phyloP scores from a whole-genome alignment of 2,888 invertebrate species.

The Sicus ferrugineus region DNA sequence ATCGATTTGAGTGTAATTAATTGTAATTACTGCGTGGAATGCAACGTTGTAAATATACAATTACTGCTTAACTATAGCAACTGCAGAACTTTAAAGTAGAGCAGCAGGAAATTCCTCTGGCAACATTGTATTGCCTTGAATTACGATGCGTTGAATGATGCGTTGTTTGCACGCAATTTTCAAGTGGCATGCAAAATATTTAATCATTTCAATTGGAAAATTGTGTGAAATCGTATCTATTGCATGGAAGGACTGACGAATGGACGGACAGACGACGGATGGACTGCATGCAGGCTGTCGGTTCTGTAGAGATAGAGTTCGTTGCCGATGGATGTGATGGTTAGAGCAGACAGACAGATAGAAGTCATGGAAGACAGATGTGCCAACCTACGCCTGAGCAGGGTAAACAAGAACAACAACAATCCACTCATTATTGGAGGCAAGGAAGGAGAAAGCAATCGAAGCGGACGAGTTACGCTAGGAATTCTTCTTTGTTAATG shows the following conservation, averaged over 20 bases:
- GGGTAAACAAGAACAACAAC: no score
- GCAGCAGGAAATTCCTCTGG: conserved; percentile 45
- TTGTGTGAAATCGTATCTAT: conserved; percentile 54
- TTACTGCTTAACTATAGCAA: background rate
- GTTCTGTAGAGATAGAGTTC: background rate
- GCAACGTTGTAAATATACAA: background rate
- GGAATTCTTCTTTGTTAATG: conserved; percentile 12
- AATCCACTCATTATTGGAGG: background rate
- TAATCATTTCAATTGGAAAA: conserved; percentile 63
- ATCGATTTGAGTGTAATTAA: background rate
- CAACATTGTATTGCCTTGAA: conserved; percentile 50
- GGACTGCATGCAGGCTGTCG: background rate
- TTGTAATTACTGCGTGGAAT: background rate
- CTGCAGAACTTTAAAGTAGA: background rate
- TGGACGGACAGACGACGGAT: background rate
- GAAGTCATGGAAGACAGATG: background rate
- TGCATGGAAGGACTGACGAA: conserved; percentile 8
- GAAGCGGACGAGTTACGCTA: background rate
- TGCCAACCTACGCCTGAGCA: no score
- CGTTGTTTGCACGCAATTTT: conserved; percentile 60
- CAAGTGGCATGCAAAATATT: conserved; percentile 62
- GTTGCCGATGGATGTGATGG: no score
- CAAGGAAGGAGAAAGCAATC: background rate
- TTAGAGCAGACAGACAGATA: background rate
- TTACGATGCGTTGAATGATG: conserved; percentile 31